Base-by-base conservation (phyloP, 2,113 vertebrate genomes). In the Tragelaphus buxtoni region DNA sequence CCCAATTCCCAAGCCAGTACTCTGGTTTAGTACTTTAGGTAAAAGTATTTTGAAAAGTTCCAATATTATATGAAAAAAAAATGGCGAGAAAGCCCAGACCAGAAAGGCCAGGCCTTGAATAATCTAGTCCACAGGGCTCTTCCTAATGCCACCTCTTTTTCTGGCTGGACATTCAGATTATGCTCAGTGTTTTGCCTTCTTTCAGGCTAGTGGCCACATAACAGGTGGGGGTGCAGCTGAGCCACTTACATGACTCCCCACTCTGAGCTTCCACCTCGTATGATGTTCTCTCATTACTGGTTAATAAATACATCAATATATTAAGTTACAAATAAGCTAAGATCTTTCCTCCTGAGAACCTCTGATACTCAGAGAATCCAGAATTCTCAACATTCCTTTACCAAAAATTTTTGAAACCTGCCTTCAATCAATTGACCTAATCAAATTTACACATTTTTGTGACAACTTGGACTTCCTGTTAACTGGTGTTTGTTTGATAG, bases 221-320 rank as follows among this genome's bases (percentile, higher is more conserved):
- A 49, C 2, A 11, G 28, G 35, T 2, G 47, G 5, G 0, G 2
- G 7, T 6, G 6, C 0, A 7, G 7, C 0, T 61, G n/a, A 83
- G 58, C 24, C 18, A 12, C 30, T 92, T 20, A 14, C 22, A 4
- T 14, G 47, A 12, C 28, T 45, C 45, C 55, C 17, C 2, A 22
- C 22, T 55, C 39, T 18, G 17, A 26, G 20, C 26, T 90, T 56
- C 58, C 56, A 53, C 10, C 51, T 58, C 81, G 18, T 18, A 2
- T 1, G 22, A 72, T 32, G 22, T 3, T 32, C 5, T 86, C 61
- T 69, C 11, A 42, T 65, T 69, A 55, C 13, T 49, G 17, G 22
- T 82, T 51, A 61, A 32, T 86, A 49, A 35, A 77, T 13, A 85
- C 3, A 55, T 5, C 4, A 22, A 39, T 30, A 83, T 79, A 47